phyloP scores from a whole-genome alignment of 30 jellyfish, hydroid and myxozoan species.

The Aurelia coerulea region DNA sequence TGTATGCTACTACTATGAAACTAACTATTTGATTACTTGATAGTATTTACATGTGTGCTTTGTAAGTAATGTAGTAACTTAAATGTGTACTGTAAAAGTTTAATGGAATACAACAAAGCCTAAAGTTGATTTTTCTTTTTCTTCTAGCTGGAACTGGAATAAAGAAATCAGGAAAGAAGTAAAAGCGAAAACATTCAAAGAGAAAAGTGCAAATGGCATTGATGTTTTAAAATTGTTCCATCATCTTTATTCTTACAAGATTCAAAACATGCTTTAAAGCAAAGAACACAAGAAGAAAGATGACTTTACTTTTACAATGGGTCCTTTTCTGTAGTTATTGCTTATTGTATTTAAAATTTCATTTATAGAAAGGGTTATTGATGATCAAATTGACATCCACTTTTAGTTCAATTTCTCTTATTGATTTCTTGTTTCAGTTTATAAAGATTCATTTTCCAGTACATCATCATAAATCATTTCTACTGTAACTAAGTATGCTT shows the following conservation, averaged over 20 bases:
- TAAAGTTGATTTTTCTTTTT: background rate
- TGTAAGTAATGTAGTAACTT: no score
- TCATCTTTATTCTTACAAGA: no score
- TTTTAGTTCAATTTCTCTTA: no score
- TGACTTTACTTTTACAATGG: background rate
- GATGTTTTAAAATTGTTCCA: background rate
- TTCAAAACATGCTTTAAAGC: no score
- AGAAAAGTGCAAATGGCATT: background rate
- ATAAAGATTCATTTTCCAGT: no score
- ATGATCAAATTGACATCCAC: background rate
- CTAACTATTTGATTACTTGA: background rate
- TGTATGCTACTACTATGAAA: background rate
- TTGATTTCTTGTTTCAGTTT: no score
- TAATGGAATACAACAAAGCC: background rate
- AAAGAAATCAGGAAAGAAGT: slow-evolving; percentile 88
- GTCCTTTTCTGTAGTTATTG: background rate
- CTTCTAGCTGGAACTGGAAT: slow-evolving; percentile 82
- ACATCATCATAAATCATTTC: no score
- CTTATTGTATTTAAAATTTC: background rate
- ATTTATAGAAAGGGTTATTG: background rate
- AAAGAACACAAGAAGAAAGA: no score
- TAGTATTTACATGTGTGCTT: no score
- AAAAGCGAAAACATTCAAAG: background rate
- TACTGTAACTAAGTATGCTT: no score
- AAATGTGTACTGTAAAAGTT: no score